Evolutionary conservation across 1,140 invertebrate species (phyloP).

Genomic region (Formica exsecta): DNA sequence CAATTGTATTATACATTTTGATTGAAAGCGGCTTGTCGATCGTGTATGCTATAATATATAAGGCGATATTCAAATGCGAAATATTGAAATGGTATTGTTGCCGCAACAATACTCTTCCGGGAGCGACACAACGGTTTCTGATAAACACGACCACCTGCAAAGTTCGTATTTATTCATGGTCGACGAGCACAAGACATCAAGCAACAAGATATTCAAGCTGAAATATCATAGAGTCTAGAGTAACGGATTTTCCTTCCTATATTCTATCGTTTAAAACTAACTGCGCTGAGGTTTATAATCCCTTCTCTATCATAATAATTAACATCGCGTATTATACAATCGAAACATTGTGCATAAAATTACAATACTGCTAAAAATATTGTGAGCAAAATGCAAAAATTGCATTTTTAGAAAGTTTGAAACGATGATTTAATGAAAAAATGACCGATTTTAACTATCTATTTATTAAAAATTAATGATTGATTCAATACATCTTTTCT

Average conservation of each 20-base stretch:
- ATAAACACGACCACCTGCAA: constrained; percentile 53
- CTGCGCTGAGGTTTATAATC: constrained; percentile 9
- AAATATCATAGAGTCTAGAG: neutral
- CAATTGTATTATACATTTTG: too few species aligned
- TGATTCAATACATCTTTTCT: neutral
- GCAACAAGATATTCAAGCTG: constrained; percentile 27
- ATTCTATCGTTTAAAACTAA: constrained; percentile 18
- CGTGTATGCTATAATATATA: neutral
- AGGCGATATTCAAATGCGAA: constrained; percentile 52
- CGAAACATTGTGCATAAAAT: neutral
- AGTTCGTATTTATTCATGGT: constrained; percentile 57
- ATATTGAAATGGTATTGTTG: constrained; percentile 65
- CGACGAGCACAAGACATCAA: neutral
- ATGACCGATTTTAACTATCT: neutral
- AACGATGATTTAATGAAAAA: too few species aligned
- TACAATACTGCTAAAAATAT: neutral
- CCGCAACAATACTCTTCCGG: constrained; percentile 57
- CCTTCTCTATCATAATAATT: constrained; percentile 32
- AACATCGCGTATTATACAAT: neutral
- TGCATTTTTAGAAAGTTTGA: too few species aligned
- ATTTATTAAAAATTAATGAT: neutral
- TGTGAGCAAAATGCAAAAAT: too few species aligned
- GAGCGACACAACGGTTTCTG: constrained; percentile 35
- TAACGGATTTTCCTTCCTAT: constrained; percentile 12
- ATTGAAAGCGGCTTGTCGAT: constrained; percentile 9